Conservation (phyloP, 2,888 invertebrate genomes). For the Oligia latruncula region DNA sequence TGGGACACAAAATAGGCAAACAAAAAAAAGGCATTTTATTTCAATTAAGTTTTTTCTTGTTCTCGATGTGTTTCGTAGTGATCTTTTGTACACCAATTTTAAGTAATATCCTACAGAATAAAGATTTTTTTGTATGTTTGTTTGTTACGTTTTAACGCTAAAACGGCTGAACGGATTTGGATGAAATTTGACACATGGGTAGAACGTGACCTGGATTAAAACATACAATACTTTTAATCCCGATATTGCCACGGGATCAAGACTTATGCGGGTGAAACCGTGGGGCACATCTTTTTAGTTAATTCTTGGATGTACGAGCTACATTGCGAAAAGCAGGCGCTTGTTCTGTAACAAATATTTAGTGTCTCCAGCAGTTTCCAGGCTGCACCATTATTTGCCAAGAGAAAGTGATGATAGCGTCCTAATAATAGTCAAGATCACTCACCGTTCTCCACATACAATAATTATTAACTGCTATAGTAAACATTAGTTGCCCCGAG, state of each 20-base stretch:
- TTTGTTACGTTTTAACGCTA: too few species aligned
- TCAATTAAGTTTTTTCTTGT: background rate
- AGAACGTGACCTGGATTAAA: too few species aligned
- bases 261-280: background rate
- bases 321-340: background rate
- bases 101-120: too few species aligned
- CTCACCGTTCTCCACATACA: background rate
- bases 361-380: background rate
- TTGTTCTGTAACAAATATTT: background rate
- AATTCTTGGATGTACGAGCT: background rate
- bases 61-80: background rate
- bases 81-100: background rate
- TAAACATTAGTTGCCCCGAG: constrained; percentile 31
- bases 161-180: too few species aligned
- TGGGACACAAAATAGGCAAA: too few species aligned
- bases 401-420: constrained; percentile 26
- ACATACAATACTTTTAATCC: too few species aligned
- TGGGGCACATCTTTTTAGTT: background rate
- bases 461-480: constrained; percentile 4
- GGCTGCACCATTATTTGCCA: background rate
- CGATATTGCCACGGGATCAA: too few species aligned
- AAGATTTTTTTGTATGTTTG: too few species aligned
- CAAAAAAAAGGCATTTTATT: too few species aligned
- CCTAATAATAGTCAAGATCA: constrained; percentile 30
- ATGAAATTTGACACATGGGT: too few species aligned